Percentiles rank a stretch among this genome's conserved stretches.
Conservation (phyloP, 2,797 vertebrate species). For the Sebastes reedi region DNA sequence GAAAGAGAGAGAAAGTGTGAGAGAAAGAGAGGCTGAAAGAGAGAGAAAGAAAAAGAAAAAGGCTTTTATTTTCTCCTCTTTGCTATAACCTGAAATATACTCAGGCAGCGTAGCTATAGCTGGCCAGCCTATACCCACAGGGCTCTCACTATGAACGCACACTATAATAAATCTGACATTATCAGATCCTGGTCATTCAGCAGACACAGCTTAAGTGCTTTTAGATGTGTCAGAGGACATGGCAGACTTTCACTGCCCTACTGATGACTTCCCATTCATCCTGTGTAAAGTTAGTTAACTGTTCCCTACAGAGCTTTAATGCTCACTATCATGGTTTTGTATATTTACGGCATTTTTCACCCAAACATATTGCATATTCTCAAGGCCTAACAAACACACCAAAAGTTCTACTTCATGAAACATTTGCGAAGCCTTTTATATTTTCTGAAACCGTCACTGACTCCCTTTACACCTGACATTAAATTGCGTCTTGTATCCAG, state of each 20-base stretch:
- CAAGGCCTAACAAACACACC: slow-evolving; percentile 2
- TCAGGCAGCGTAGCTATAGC: slow-evolving; percentile 46
- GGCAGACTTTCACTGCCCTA: slow-evolving; percentile 60
- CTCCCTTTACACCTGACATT: not conserved
- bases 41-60: slow-evolving; percentile 36
- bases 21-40: slow-evolving; percentile 7
- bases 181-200: slow-evolving; percentile 75
- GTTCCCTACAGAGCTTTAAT: slow-evolving; percentile 53
- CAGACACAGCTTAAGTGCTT: slow-evolving; percentile 74
- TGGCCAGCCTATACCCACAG: slow-evolving; percentile 43
- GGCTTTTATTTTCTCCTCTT: slow-evolving; percentile 65
- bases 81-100: slow-evolving; percentile 72
- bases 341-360: slow-evolving; percentile 42
- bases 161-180: slow-evolving; percentile 75
- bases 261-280: slow-evolving; percentile 69
- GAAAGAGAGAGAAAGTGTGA: not conserved
- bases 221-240: slow-evolving; percentile 76
- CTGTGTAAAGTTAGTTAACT: slow-evolving; percentile 65
- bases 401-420: not conserved
- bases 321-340: slow-evolving; percentile 41
- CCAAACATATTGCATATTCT: not conserved
- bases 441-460: not conserved
- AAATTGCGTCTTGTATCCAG: not conserved
- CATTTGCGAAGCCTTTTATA: not conserved
- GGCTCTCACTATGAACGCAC: slow-evolving; percentile 57